Evolutionary conservation across 2,797 vertebrate species (phyloP).

Genomic region (Sciurus vulgaris): DNA sequence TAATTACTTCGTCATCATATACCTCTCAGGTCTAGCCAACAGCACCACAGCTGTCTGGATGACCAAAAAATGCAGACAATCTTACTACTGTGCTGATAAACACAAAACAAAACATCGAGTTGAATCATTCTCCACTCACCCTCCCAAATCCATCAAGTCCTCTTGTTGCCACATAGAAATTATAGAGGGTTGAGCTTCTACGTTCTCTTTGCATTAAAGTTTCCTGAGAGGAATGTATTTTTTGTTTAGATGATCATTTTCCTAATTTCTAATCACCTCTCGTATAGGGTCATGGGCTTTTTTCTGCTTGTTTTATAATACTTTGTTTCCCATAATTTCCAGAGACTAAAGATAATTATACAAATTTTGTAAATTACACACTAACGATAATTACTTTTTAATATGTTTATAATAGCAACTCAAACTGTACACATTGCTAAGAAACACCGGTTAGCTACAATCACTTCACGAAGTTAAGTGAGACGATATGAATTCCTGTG

Average conservation of each 20-base stretch:
- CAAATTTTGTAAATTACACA: constrained; percentile 36
- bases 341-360: constrained; percentile 52
- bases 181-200: neutral
- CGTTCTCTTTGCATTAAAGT: neutral
- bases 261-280: constrained; percentile 49
- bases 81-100: neutral
- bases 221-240: neutral
- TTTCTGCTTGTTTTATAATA: constrained; percentile 51
- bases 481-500: neutral
- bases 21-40: neutral
- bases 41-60: neutral
- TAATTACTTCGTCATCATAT: constrained; percentile 59
- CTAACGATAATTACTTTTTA: constrained; percentile 70
- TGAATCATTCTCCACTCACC: neutral
- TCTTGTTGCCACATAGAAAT: neutral
- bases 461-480: constrained; percentile 28
- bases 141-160: neutral
- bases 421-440: constrained; percentile 11
- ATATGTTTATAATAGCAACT: constrained; percentile 64
- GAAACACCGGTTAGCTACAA: constrained; percentile 22
- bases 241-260: constrained; percentile 1
- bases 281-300: constrained; percentile 30
- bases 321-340: constrained; percentile 35
- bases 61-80: neutral
- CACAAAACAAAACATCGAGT: neutral